A percentile compares a stretch with the other conserved stretches of the same genome.
Evolutionary conservation across 2,113 vertebrate species (phyloP).

Genomic region (Aleadryas rufinucha): DNA sequence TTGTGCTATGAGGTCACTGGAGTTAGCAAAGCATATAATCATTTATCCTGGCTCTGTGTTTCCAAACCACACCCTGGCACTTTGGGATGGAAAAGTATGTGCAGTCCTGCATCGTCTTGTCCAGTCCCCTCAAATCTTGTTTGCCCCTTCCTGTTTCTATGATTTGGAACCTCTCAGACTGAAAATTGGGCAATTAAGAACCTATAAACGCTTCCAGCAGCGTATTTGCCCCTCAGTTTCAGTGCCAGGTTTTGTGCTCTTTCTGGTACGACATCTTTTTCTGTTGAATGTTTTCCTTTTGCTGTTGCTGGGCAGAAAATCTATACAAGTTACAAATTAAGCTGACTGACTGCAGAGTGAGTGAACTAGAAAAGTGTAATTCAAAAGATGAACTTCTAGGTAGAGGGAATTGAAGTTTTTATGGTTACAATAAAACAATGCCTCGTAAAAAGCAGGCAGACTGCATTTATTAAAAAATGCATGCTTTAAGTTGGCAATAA

Average conservation of each 20-base stretch:
- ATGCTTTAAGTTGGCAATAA: neutral
- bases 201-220: neutral
- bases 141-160: neutral
- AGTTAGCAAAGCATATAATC: neutral
- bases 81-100: neutral
- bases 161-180: neutral
- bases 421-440: neutral
- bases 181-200: neutral
- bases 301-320: conserved; percentile 48
- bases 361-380: neutral
- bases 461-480: neutral
- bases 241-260: neutral
- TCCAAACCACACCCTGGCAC: neutral
- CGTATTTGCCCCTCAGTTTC: neutral
- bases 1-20: neutral
- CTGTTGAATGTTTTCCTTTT: conserved; percentile 10
- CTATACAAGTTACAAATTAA: conserved; percentile 52
- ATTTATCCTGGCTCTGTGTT: conserved; percentile 6
- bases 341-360: neutral
- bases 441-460: neutral
- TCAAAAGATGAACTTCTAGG: neutral
- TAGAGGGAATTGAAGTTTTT: neutral
- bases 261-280: neutral
- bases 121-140: neutral
- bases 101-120: neutral